Base-by-base conservation (phyloP, 2,888 invertebrate genomes). In the Stenchaetothrips biformis region DNA sequence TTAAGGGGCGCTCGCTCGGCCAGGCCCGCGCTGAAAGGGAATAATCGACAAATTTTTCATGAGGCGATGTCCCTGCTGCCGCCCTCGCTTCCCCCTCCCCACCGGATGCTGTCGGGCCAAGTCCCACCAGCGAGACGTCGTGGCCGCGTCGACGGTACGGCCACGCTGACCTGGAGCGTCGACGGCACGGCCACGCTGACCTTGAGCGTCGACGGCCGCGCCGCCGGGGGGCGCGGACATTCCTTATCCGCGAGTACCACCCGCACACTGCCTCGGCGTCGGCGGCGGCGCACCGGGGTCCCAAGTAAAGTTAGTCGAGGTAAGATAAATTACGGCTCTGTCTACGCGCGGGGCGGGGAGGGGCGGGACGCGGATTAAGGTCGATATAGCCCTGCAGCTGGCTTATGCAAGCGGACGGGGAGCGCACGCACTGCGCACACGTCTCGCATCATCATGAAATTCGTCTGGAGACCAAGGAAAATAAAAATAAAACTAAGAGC, bases 21-120 rank as follows among this genome's bases (percentile, higher is more conserved):
- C 37, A 37, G 37, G 37, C 37, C 37, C 37, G 37, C 37, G 37
- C 37, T 37, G 25, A 74, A 74, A 74, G 25, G 25, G 67, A 74
- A 74, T 74, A 74, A 74, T 74, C 67, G 67, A 25, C 67, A 74
- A 74, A 74, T 74, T 74, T 74, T 74, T 74, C 67, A 74, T 74
- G 67, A 74, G 67, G 67, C 67, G 67, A 74, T n/a, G 67, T 74
- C 21, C n/a, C 25, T 37, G 37, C 37, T 37, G 37, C 37, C 37
- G 37, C 37, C 37, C 37, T 37, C 37, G 2, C 37, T 4, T 37
- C 37, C 37, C 37, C 37, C 37, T 37, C 37, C 37, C 37, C 37
- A 37, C 37, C 37, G 37, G 37, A 37, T 37, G 37, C 37, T 4
- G 37, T 4, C 4, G 2, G 37, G 37, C 37, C 37, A 4, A 4